Percentiles rank a stretch among this genome's conserved stretches.
Conservation (phyloP, 2,888 invertebrate genomes). For the Eupeodes latifasciatus region DNA sequence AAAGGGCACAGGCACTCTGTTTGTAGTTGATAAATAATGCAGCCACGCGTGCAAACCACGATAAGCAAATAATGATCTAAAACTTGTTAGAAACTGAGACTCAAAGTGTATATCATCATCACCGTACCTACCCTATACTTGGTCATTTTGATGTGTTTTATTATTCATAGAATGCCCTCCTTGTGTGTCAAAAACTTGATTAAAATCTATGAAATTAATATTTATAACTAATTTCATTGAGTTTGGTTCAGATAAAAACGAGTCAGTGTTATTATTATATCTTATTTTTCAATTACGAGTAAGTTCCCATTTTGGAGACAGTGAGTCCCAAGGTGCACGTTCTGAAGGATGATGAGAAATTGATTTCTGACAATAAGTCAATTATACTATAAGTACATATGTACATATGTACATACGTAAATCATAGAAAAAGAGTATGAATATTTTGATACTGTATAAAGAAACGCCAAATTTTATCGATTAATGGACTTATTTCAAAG, state of each 20-base stretch:
- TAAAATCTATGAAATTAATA: conserved; percentile 58
- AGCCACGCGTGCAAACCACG: conserved; percentile 62
- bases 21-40: conserved; percentile 44
- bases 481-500: no score
- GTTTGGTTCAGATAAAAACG: conserved; percentile 31
- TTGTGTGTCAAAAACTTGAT: conserved; percentile 59
- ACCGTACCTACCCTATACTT: not conserved
- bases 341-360: conserved; percentile 23
- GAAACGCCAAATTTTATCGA: no score
- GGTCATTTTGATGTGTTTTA: conserved; percentile 34
- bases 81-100: conserved; percentile 38
- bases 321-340: conserved; percentile 34
- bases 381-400: not conserved
- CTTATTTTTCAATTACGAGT: conserved; percentile 12
- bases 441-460: no score
- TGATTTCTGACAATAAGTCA: conserved; percentile 21
- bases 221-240: conserved; percentile 57
- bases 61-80: conserved; percentile 44
- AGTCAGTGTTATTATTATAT: conserved; percentile 17
- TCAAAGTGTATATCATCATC: conserved; percentile 17
- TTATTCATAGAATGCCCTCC: conserved; percentile 49
- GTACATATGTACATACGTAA: no score
- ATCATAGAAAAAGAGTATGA: not conserved
- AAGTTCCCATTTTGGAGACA: conserved; percentile 19
- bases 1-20: conserved; percentile 11